Base-by-base conservation (phyloP, 2,888 invertebrate genomes). In the Perizoma flavofasciatum region DNA sequence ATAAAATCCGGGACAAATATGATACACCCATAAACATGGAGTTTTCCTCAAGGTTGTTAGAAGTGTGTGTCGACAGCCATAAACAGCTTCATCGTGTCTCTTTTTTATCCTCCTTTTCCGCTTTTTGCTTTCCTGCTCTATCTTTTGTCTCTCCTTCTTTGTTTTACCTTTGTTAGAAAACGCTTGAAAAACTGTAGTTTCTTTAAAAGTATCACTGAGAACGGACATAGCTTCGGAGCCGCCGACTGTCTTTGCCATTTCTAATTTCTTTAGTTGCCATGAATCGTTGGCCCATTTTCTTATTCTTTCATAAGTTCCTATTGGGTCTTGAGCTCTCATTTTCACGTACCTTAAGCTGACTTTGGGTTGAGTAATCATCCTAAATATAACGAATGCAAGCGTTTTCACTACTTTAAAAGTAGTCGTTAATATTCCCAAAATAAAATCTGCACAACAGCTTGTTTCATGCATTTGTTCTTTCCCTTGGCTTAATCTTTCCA, bases 21-120 rank as follows among this genome's bases (percentile, higher is more conserved):
- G 74, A 56, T 85, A 85, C 4, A 81, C 74, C 81, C 85, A 86
- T 22, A 88, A 51, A 65, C 82, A 85, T 4, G 88, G 87, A 1
- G 69, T 78, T 52, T 70, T 81, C 37, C 85, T 77, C 51, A 85
- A 61, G 0, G 85, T 81, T 4, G 67, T 69, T 46, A 88, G 67
- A 37, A 84, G 56, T 22, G 69, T 65, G 60, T 83, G 76, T 0
- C 71, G 70, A 61, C 85, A 84, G 37, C 78, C 68, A 35, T 60
- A 67, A 5, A 79, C 0, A 11, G 82, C 83, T 32, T 65, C 46
- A 0, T 73, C 67, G 2, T 70, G 50, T 48, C 84, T 73, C 51
- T 70, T 71, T n/a, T 8, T 49, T 39, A 80, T 78, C 62, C 82
- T 74, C 47, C 33, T 65, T 49, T 63, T 63, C 34, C 82, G 66